phyloP scores from a whole-genome alignment of 2,797 vertebrate genomes.

The Meriones psammophilus region DNA sequence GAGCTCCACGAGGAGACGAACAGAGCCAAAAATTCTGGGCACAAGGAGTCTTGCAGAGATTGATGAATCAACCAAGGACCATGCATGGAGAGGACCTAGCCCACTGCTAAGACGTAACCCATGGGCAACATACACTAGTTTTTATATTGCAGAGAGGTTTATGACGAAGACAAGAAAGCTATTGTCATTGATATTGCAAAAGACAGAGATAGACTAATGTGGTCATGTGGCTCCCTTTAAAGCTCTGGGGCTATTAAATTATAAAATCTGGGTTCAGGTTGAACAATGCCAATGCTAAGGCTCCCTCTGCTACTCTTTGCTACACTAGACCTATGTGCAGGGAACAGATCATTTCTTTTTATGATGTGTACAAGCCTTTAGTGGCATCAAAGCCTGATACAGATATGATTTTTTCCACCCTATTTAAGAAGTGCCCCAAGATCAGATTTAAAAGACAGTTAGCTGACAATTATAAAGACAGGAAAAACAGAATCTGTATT shows the following conservation, averaged over 20 bases:
- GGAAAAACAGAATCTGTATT: conserved; percentile 19
- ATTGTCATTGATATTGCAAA: background rate
- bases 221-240: background rate
- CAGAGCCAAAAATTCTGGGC: too few species aligned
- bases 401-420: background rate
- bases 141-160: background rate
- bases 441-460: background rate
- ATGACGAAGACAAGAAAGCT: background rate
- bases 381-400: background rate
- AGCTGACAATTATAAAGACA: background rate
- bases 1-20: too few species aligned
- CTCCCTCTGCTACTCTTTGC: background rate
- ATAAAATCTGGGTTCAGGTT: background rate
- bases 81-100: too few species aligned
- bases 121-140: background rate
- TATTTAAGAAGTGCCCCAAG: background rate
- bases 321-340: background rate
- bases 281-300: background rate
- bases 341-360: background rate
- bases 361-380: background rate
- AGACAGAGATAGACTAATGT: background rate
- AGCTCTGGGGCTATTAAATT: background rate
- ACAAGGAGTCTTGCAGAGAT: too few species aligned
- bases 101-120: too few species aligned
- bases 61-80: too few species aligned